Conservation (phyloP, 2,113 vertebrate species). For the Aphyosemion australe region DNA sequence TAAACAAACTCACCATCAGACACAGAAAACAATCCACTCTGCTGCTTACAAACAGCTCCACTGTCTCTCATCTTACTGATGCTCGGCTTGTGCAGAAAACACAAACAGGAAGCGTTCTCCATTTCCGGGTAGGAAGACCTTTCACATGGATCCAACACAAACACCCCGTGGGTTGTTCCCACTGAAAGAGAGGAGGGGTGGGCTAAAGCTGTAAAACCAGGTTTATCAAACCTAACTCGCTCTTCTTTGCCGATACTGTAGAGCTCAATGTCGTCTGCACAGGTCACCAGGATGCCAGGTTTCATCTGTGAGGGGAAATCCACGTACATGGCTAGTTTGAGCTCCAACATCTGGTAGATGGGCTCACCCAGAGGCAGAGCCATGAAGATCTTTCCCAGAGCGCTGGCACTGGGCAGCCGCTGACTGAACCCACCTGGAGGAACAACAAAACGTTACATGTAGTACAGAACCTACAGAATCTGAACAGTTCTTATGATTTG, state of each 20-base stretch:
- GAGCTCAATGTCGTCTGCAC: conserved; percentile 92
- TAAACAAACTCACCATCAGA: conserved; percentile 81
- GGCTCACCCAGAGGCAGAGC: conserved; percentile 87
- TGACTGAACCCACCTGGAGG: conserved; percentile 91
- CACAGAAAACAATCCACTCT: not conserved
- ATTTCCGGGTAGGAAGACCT: conserved; percentile 60
- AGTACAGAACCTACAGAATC: too few relatives aligned
- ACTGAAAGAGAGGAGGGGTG: conserved; percentile 86
- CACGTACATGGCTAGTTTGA: conserved; percentile 93
- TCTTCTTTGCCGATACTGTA: conserved; percentile 77
- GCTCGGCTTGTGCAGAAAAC: conserved; percentile 92
- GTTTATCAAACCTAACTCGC: conserved; percentile 78
- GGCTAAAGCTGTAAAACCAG: conserved; percentile 90
- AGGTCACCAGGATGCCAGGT: conserved; percentile 88
- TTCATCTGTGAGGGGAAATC: conserved; percentile 89
- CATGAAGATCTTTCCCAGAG: conserved; percentile 92
- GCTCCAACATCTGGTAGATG: conserved; percentile 92
- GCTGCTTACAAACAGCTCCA: conserved; percentile 77
- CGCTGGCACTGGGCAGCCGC: conserved; percentile 90
- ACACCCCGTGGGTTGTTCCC: conserved; percentile 91
- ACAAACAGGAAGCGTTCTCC: conserved; percentile 76
- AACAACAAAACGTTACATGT: not conserved
- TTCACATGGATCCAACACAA: conserved; percentile 80
- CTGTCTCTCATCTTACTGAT: conserved; percentile 77
- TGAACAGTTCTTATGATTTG: too few relatives aligned